A percentile compares a stretch with the other conserved stretches of the same genome.
These are phyloP conservation scores for Periparus ater DNA, from an alignment of 2,797 vertebrate genomes.

Conservation along the genomic window DNA sequence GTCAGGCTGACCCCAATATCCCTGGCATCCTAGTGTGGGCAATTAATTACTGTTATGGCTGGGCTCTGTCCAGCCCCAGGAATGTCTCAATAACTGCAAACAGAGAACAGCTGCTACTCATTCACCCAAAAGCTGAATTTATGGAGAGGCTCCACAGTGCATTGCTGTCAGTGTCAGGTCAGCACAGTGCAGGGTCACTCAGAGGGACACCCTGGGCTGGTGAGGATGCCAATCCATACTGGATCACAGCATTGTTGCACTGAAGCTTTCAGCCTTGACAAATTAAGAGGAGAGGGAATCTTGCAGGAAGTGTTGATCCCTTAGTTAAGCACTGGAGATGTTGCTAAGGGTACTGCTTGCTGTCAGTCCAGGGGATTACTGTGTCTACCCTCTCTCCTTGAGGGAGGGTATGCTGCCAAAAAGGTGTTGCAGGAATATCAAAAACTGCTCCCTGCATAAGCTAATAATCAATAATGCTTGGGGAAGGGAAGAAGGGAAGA, in stretches of 20 bases:
- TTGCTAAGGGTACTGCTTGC: background rate
- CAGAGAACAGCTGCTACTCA: background rate
- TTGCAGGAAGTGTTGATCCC: background rate
- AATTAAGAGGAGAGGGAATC: background rate
- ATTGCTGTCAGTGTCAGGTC: background rate
- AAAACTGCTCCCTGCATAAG: background rate
- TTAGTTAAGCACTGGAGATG: background rate
- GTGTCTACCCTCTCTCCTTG: background rate
- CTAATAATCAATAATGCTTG: background rate
- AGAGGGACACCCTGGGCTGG: background rate
- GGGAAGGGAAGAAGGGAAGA: background rate
- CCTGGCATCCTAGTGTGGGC: background rate
- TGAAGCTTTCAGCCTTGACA: background rate
- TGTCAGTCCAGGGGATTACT: background rate
- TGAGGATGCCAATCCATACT: background rate
- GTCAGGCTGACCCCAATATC: background rate
- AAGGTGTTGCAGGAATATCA: background rate
- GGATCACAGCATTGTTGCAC: background rate
- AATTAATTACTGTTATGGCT: background rate
- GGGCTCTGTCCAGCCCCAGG: background rate
- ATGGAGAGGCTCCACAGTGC: background rate
- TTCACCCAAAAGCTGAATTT: background rate
- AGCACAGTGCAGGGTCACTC: rapidly evolving
- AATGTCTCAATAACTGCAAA: background rate
- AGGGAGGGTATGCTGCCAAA: background rate